Percentiles rank a stretch among this genome's conserved stretches.
phyloP scores from a whole-genome alignment of 2,888 invertebrate species.

The Drosophila demipolita region DNA sequence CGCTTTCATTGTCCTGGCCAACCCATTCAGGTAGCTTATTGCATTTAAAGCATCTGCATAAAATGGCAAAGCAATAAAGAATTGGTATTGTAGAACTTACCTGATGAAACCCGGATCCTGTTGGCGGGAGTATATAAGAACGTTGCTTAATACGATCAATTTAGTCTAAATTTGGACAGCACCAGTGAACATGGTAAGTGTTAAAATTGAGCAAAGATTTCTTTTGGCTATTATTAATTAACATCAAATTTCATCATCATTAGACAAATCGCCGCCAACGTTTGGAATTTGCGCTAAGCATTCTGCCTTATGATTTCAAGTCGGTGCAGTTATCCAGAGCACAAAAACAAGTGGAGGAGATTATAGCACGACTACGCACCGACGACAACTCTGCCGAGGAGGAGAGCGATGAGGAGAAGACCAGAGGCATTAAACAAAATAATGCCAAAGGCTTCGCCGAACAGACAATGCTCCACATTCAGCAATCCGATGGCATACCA shows the following conservation, averaged over 20 bases:
- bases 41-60: constrained; percentile 50
- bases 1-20: not conserved
- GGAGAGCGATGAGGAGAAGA: constrained; percentile 44
- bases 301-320: constrained; percentile 52
- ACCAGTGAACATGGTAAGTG: constrained; percentile 58
- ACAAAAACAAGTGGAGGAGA: constrained; percentile 57
- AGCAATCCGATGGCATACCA: constrained; percentile 31
- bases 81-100: constrained; percentile 18
- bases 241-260: not conserved
- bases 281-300: constrained; percentile 61
- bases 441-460: constrained; percentile 60
- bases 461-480: constrained; percentile 57
- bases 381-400: constrained; percentile 39
- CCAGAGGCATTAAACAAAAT: constrained; percentile 3
- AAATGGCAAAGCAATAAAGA: constrained; percentile 22
- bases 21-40: constrained; percentile 3
- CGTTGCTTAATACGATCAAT: not conserved
- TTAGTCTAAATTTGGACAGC: constrained; percentile 57
- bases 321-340: constrained; percentile 35
- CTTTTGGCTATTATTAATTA: accelerated
- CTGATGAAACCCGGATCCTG: constrained; percentile 20
- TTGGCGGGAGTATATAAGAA: constrained; percentile 50
- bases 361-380: constrained; percentile 51
- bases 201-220: accelerated
- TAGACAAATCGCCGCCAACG: constrained; percentile 65